Evolutionary conservation across 2,797 vertebrate genomes (phyloP).

Genomic region (Xiphorhynchus erythropygius): DNA sequence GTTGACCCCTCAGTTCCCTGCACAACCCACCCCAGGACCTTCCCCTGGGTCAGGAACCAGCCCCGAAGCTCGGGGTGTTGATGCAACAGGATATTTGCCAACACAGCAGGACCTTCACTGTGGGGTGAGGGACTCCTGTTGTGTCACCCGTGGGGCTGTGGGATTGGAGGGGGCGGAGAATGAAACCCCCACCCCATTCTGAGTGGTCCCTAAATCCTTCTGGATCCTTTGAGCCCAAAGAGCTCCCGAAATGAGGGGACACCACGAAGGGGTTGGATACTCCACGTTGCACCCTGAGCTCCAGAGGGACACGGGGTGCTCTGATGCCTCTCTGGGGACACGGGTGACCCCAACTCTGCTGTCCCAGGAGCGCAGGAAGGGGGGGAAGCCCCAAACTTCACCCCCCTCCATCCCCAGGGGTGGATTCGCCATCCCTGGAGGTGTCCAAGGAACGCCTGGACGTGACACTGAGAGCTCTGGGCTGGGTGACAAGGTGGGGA

Average conservation of each 20-base stretch:
- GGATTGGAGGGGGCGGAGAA: neutral
- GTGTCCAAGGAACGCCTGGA: neutral
- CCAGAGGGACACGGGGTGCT: neutral
- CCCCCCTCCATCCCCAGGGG: too few relatives aligned
- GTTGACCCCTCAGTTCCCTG: neutral
- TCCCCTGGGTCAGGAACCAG: neutral
- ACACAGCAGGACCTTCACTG: accelerated
- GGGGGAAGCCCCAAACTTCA: neutral
- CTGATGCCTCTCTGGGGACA: neutral
- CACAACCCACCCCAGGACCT: neutral
- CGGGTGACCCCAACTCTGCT: neutral
- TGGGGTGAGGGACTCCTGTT: neutral
- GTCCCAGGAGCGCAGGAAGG: neutral
- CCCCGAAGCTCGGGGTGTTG: accelerated
- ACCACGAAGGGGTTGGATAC: accelerated
- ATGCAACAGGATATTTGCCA: neutral
- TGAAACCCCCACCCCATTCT: accelerated
- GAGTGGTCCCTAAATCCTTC: accelerated
- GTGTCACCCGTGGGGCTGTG: neutral
- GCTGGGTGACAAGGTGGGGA: neutral
- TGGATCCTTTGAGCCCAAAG: accelerated
- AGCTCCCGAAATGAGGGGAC: neutral
- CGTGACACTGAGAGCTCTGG: neutral
- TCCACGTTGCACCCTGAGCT: neutral
- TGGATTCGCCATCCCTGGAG: too few relatives aligned